Percentiles rank a stretch among this genome's conserved stretches.
Evolutionary conservation across 1,140 invertebrate species (phyloP).

Genomic region (Trichoplusia ni): DNA sequence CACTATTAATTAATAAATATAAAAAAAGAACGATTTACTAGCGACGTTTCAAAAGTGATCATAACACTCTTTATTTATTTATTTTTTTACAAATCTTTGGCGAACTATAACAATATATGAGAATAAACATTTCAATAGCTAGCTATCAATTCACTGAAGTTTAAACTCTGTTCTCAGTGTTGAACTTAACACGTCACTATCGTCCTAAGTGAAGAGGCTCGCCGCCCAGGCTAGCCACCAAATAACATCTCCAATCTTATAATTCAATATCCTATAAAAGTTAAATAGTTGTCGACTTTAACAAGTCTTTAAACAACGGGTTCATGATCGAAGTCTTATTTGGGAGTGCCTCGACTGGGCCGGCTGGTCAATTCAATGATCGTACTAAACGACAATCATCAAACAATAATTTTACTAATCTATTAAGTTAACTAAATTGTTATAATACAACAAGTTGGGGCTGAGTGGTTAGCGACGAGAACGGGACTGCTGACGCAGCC

Average conservation of each 20-base stretch:
- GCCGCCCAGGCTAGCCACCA: not conserved
- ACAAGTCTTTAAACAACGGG: slow-evolving; percentile 7
- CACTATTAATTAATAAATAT: slow-evolving; percentile 32
- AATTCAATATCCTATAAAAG: slow-evolving; percentile 14
- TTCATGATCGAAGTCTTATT: slow-evolving; percentile 5
- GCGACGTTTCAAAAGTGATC: slow-evolving; percentile 65
- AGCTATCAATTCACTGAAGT: slow-evolving; percentile 67
- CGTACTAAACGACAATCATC: slow-evolving; percentile 4
- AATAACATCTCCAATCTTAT: not conserved
- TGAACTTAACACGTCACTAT: not conserved
- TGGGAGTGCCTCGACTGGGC: not conserved
- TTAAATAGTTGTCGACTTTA: slow-evolving; percentile 17
- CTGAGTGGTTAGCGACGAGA: slow-evolving; percentile 12
- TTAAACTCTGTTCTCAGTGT: slow-evolving; percentile 28
- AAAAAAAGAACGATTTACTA: slow-evolving; percentile 57
- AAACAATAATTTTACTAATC: slow-evolving; percentile 26
- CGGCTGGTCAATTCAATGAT: not conserved
- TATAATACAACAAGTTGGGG: slow-evolving; percentile 25
- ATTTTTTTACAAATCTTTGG: slow-evolving; percentile 70
- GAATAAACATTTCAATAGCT: slow-evolving; percentile 70
- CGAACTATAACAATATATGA: slow-evolving; percentile 77
- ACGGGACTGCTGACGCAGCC: not conserved
- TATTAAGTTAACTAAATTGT: slow-evolving; percentile 25
- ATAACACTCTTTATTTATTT: slow-evolving; percentile 62
- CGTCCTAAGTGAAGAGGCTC: not conserved